Conservation (phyloP, 1,140 invertebrate species). For the Daktulosphaira vitifoliae region DNA sequence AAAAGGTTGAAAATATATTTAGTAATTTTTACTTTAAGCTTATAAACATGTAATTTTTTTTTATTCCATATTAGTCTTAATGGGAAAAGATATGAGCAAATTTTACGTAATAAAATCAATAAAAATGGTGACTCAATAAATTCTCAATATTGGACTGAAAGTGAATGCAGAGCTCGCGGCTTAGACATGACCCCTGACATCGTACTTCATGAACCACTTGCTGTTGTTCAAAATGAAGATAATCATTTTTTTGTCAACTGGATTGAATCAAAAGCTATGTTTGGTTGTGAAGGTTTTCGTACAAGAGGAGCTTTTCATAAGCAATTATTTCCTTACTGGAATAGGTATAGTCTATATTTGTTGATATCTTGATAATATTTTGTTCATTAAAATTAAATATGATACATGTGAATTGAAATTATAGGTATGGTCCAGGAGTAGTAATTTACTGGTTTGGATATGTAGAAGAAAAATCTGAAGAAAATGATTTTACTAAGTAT, state of each 20-base stretch:
- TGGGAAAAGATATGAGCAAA: too few species aligned
- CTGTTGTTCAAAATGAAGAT: slow-evolving; percentile 45
- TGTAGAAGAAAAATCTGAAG: slow-evolving; percentile 48
- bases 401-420: too few species aligned
- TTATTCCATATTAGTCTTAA: too few species aligned
- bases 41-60: too few species aligned
- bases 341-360: slow-evolving; percentile 85
- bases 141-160: slow-evolving; percentile 53
- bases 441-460: slow-evolving; percentile 96
- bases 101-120: too few species aligned
- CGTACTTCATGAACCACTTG: slow-evolving; percentile 81
- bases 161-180: slow-evolving; percentile 65
- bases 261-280: slow-evolving; percentile 94
- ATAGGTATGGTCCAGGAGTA: slow-evolving; percentile 71
- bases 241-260: slow-evolving; percentile 83
- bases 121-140: not conserved
- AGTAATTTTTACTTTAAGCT: too few species aligned
- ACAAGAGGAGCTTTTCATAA: slow-evolving; percentile 60
- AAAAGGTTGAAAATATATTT: slow-evolving; percentile 8
- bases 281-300: slow-evolving; percentile 76
- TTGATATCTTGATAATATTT: too few species aligned
- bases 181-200: slow-evolving; percentile 94
- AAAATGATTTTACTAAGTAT: not conserved
- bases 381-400: too few species aligned
- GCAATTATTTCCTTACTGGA: slow-evolving; percentile 85